These are phyloP conservation scores for Eretmochelys imbricata DNA, from an alignment of 2,113 vertebrate species.

Conservation along the genomic window DNA sequence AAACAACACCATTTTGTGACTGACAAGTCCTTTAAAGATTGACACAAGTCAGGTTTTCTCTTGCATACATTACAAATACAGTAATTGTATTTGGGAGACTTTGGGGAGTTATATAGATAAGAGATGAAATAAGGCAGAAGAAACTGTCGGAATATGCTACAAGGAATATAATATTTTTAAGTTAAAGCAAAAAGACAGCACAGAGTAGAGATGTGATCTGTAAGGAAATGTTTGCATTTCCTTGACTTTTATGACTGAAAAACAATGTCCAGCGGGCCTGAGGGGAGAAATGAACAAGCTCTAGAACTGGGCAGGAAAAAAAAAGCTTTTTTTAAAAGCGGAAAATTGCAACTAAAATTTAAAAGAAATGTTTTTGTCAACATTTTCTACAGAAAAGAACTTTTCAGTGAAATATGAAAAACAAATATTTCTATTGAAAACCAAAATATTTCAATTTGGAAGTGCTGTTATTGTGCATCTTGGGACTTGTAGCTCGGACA, in stretches of 20 bases:
- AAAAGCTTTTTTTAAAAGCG: fast-evolving
- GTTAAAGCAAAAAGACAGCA: background rate
- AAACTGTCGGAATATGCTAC: background rate
- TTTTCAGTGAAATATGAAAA: background rate
- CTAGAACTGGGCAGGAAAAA: background rate
- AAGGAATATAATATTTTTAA: conserved; percentile 18
- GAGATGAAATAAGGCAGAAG: background rate
- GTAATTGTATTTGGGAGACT: conserved; percentile 24
- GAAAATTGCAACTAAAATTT: background rate
- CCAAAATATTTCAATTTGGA: background rate
- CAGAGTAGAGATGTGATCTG: background rate
- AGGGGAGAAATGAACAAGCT: background rate
- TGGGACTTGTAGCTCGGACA: fast-evolving
- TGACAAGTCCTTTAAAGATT: conserved; percentile 36
- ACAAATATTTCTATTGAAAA: background rate
- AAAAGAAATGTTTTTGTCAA: background rate
- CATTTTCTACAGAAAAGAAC: background rate
- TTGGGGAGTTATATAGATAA: background rate
- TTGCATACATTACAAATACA: background rate
- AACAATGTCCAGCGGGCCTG: background rate
- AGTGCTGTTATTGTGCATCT: background rate
- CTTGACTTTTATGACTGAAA: background rate
- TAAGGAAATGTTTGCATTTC: background rate
- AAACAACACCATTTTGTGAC: background rate
- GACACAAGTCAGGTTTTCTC: conserved; percentile 43